phyloP scores from a whole-genome alignment of 1,140 invertebrate genomes.

The Achroia grisella region DNA sequence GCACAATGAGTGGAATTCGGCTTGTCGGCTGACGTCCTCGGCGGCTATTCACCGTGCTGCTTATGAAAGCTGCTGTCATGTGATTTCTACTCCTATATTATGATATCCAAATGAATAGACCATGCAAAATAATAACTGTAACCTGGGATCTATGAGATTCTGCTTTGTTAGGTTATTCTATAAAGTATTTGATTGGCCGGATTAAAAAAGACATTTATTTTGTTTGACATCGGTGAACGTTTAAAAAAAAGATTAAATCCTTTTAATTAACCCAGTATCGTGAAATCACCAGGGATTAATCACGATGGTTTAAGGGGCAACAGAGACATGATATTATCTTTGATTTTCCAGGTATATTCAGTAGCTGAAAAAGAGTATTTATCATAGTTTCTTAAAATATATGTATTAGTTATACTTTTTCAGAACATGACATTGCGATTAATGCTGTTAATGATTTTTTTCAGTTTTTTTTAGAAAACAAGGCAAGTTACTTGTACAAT shows the following conservation, averaged over 20 bases:
- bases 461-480: conserved; percentile 6
- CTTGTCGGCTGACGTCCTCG: conserved; percentile 41
- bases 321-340: no score
- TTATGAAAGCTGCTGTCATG: conserved; percentile 36
- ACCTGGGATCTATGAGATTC: not conserved
- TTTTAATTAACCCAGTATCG: no score
- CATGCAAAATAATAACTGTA: conserved; percentile 2
- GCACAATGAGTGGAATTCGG: conserved; percentile 55
- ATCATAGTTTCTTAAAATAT: no score
- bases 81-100: conserved; percentile 10
- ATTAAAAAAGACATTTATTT: no score
- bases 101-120: conserved; percentile 9
- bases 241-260: no score
- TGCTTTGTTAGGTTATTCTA: no score
- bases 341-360: no score
- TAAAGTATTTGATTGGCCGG: no score
- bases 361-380: no score
- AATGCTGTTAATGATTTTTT: conserved; percentile 1
- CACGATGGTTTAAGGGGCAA: no score
- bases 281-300: no score
- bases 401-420: not conserved
- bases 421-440: conserved; percentile 11
- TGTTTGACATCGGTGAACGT: no score
- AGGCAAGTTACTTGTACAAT: conserved; percentile 11
- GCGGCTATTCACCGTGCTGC: conserved; percentile 20